A percentile compares a stretch with the other conserved stretches of the same genome.
Evolutionary conservation across 2,797 vertebrate genomes (phyloP).

Genomic region (Hippoglossus hippoglossus): DNA sequence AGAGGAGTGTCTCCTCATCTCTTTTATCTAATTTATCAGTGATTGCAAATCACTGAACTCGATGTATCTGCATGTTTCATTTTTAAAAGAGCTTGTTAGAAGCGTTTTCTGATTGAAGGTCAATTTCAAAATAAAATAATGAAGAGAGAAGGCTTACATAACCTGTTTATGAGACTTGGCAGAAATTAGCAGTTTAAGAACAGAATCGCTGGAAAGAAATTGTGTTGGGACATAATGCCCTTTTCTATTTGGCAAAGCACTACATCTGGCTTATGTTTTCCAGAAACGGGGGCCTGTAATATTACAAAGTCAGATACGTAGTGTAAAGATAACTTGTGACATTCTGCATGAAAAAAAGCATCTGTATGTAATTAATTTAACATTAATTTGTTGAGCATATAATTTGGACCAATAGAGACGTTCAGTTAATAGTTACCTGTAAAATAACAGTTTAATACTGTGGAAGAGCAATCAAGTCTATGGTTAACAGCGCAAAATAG

Average conservation of each 20-base stretch:
- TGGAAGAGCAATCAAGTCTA: neutral
- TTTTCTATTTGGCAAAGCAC: neutral
- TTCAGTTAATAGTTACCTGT: slow-evolving; percentile 4
- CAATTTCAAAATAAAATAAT: neutral
- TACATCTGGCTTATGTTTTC: neutral
- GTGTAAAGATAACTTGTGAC: neutral
- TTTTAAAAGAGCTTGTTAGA: neutral
- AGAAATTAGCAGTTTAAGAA: neutral
- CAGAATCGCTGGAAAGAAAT: neutral
- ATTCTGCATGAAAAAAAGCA: neutral
- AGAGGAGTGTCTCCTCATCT: neutral
- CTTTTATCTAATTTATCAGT: slow-evolving; percentile 23
- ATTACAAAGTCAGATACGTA: neutral
- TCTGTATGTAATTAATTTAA: neutral
- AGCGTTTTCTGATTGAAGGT: slow-evolving; percentile 2
- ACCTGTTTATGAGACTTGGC: neutral
- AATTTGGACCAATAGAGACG: neutral
- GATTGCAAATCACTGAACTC: slow-evolving; percentile 30
- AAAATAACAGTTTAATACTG: slow-evolving; percentile 16
- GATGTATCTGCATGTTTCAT: slow-evolving; percentile 1
- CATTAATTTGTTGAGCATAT: neutral
- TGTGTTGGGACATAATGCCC: neutral
- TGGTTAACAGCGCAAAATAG: slow-evolving; percentile 11
- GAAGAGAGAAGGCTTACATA: neutral
- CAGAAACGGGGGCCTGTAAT: neutral